A percentile compares a stretch with the other conserved stretches of the same genome.
phyloP scores from a whole-genome alignment of 1,140 invertebrate species.

The Heterodera carotae region DNA sequence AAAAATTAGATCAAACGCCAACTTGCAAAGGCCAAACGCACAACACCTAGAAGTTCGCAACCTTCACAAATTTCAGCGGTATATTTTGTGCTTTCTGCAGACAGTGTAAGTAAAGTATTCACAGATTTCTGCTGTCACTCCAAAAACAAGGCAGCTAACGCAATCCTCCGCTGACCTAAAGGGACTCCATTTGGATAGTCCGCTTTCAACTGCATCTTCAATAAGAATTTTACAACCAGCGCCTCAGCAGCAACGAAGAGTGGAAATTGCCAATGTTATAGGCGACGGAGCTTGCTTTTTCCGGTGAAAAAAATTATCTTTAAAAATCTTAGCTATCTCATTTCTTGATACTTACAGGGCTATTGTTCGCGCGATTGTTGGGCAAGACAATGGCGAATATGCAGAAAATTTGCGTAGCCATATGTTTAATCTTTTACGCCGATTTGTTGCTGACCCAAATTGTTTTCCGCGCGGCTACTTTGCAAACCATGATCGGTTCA shows the following conservation, averaged over 20 bases:
- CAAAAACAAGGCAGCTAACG: background rate
- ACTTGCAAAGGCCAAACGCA: background rate
- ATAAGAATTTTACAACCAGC: too few species aligned
- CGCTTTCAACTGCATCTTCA: too few species aligned
- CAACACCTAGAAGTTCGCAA: too few species aligned
- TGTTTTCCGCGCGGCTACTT: background rate
- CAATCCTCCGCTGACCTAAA: too few species aligned
- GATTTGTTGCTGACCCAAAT: background rate
- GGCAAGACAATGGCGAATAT: background rate
- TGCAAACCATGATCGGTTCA: background rate
- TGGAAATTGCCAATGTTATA: background rate
- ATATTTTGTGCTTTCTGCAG: too few species aligned
- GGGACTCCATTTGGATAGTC: too few species aligned
- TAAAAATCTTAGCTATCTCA: background rate
- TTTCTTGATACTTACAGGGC: background rate
- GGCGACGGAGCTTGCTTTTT: background rate
- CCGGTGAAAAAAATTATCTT: background rate
- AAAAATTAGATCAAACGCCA: background rate
- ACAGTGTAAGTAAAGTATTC: too few species aligned
- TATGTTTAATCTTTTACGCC: background rate
- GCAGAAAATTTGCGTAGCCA: background rate
- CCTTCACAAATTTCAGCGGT: too few species aligned
- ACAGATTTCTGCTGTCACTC: background rate
- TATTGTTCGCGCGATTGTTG: background rate
- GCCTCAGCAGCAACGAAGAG: too few species aligned